Conservation (phyloP, 2,888 invertebrate species). For the Lithodes maja region DNA sequence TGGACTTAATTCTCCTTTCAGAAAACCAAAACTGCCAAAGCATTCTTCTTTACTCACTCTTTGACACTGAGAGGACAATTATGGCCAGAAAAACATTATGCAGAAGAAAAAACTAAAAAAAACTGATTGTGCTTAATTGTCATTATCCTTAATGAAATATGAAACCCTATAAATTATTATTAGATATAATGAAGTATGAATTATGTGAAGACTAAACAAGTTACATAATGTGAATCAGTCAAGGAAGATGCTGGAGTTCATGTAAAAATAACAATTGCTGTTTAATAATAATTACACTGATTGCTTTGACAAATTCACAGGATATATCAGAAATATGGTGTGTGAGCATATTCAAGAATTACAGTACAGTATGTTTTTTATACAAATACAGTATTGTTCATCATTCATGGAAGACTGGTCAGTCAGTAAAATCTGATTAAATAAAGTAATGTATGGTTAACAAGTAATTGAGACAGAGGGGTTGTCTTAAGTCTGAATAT, state of each 20-base stretch:
- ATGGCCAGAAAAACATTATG: slow-evolving; percentile 15
- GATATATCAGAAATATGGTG: slow-evolving; percentile 1
- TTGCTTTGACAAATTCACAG: not conserved
- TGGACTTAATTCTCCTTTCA: slow-evolving; percentile 53
- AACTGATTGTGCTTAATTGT: not conserved
- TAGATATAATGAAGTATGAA: not conserved
- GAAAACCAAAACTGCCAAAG: slow-evolving; percentile 52
- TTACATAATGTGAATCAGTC: not conserved
- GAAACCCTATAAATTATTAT: not conserved
- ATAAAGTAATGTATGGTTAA: no score
- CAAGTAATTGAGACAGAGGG: no score
- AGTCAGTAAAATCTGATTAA: no score
- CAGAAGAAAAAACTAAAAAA: slow-evolving; percentile 15
- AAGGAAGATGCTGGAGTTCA: not conserved
- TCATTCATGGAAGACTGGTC: not conserved
- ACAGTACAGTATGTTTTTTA: not conserved
- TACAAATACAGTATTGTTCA: not conserved
- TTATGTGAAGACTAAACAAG: not conserved
- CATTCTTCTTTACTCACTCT: slow-evolving; percentile 37
- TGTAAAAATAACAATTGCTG: not conserved
- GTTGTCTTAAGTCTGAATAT: no score
- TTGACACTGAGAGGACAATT: slow-evolving; percentile 41
- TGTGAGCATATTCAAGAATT: not conserved
- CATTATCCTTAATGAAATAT: not conserved
- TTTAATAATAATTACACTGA: not conserved